Percentiles rank a stretch among this genome's conserved stretches.
phyloP scores from a whole-genome alignment of 1,140 invertebrate genomes.

The Drosophila trapezifrons region DNA sequence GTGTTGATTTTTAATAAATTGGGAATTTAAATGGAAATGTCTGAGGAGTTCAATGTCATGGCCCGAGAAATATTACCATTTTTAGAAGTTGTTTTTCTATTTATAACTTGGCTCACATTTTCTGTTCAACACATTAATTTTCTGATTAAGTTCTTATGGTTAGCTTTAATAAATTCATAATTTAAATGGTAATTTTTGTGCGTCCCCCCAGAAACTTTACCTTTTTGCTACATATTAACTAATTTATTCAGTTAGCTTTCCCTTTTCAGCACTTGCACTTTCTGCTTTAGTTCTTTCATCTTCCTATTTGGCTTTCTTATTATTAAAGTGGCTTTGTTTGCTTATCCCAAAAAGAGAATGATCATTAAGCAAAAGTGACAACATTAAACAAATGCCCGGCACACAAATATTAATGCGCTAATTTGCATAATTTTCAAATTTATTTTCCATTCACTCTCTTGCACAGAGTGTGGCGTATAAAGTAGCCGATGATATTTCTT shows the following conservation, averaged over 20 bases:
- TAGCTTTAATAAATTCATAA: conserved; percentile 1
- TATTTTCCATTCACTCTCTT: conserved; percentile 58
- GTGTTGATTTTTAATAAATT: conserved; percentile 14
- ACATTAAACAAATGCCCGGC: conserved; percentile 51
- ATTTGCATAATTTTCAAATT: conserved; percentile 77
- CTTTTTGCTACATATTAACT: neutral
- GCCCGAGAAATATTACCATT: neutral
- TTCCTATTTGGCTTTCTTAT: conserved; percentile 21
- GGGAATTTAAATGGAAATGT: conserved; percentile 12
- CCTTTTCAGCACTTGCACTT: conserved; percentile 9
- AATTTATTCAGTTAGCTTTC: conserved; percentile 12
- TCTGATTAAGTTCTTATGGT: conserved; percentile 5
- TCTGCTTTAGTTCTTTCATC: conserved; percentile 13
- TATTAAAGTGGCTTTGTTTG: conserved; percentile 23
- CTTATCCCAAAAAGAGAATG: conserved; percentile 36
- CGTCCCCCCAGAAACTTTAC: neutral
- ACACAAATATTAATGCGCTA: conserved; percentile 60
- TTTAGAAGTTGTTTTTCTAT: conserved; percentile 6
- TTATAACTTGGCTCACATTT: conserved; percentile 1
- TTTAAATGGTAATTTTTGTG: conserved; percentile 16
- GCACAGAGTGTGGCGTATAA: conserved; percentile 47
- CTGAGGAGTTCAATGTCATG: conserved; percentile 3
- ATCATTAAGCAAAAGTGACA: conserved; percentile 58
- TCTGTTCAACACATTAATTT: neutral
- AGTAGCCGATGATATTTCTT: conserved; percentile 60